These are phyloP conservation scores for Poecilia wingei DNA, from an alignment of 2,797 vertebrate genomes.

Conservation along the genomic window DNA sequence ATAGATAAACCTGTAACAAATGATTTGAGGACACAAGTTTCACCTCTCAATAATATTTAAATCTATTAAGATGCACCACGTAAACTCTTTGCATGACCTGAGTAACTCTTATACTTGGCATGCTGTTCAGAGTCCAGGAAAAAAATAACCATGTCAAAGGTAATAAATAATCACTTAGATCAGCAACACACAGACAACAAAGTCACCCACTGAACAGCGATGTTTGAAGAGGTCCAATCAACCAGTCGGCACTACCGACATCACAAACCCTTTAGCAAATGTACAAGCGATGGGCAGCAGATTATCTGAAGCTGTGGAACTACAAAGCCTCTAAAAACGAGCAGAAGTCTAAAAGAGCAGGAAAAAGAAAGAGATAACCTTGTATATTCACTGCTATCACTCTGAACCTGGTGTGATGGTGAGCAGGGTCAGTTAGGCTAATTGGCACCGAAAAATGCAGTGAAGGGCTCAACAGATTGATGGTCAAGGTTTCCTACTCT, in stretches of 20 bases:
- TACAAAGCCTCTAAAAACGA: conserved; percentile 35
- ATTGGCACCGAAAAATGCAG: conserved; percentile 59
- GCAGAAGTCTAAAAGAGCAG: conserved; percentile 11
- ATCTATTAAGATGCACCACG: background rate
- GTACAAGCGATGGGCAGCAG: conserved; percentile 40
- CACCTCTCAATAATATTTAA: background rate
- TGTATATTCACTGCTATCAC: conserved; percentile 29
- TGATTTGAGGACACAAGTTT: background rate
- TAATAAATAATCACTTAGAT: conserved; percentile 4
- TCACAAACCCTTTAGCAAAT: conserved; percentile 44
- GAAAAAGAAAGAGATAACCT: conserved; percentile 27
- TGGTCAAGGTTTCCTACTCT: conserved; percentile 28
- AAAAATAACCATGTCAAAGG: background rate
- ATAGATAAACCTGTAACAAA: background rate
- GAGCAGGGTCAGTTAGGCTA: conserved; percentile 42
- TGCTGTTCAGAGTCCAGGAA: conserved; percentile 14
- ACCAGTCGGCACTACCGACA: conserved; percentile 30
- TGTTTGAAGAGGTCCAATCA: conserved; percentile 20
- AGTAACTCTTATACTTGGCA: conserved; percentile 12
- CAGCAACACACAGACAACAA: conserved; percentile 5
- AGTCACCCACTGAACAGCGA: background rate
- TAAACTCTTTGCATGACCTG: conserved; percentile 12
- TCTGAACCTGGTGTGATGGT: conserved; percentile 30
- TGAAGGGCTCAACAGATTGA: conserved; percentile 11
- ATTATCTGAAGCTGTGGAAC: conserved; percentile 45